Evolutionary conservation across 1,140 invertebrate species (phyloP), one percentile per base, ranked within the genome.

Genomic region (Pentalonia nigronervosa): DNA sequence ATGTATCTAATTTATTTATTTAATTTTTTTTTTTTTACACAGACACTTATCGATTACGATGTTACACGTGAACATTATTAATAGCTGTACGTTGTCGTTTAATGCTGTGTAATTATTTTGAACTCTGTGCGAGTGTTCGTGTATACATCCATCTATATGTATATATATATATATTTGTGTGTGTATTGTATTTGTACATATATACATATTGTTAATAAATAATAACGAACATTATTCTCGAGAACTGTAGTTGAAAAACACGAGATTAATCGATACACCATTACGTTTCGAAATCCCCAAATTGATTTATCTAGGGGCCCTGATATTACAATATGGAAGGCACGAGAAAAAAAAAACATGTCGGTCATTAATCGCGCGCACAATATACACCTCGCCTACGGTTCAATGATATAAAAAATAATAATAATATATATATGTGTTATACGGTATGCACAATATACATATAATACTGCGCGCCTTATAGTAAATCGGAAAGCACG

Each of bases 211-310:
- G n/a, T n/a, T 76, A 41, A 84, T 41, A 84, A 84, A 47, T 87
- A 48, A 87, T 36, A 48, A 48, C 86, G 45, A 21, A 87, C 86
- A 36, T 87, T n/a, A 87, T 50, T 34, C n/a, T 87, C 86, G 47
- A n/a, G n/a, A 23, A 87, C 86, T 20, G 86, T 50, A 41, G 41
- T 48, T 34, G 45, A n/a, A 48, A 87, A 48, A 48, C 30, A 87
- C 45, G 30, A 87, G 86, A 87, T 87, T 48, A 48, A 87, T 87
- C 45, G 86, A 48, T 41, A 86, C 84, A 47, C 84, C 45, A 86
- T 87, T 87, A 87, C 86, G 45, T 87, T 87, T 87, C 45, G 86
- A 87, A 87, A 87, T 87, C 86, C 47, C 47, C 47, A 87, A 87
- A 87, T 87, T 87, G 86, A 87, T 87, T 87, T 87, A 87, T 87